phyloP scores from a whole-genome alignment of 2,797 vertebrate genomes.

The Sebastes iracundus region DNA sequence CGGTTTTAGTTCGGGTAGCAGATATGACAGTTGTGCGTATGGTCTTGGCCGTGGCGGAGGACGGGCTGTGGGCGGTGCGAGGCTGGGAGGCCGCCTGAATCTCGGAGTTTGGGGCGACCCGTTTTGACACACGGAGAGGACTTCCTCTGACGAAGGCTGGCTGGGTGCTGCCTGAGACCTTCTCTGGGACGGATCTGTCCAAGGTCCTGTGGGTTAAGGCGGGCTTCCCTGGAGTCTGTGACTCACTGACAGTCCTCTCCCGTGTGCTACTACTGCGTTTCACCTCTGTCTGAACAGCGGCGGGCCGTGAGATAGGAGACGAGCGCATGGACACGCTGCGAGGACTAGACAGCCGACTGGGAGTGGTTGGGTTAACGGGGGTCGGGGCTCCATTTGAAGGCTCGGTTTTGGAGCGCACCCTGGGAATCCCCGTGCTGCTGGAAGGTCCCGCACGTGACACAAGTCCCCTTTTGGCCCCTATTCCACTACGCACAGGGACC shows the following conservation, averaged over 20 bases:
- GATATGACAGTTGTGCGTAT: slow-evolving; percentile 82
- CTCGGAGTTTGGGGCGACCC: slow-evolving; percentile 79
- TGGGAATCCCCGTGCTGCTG: slow-evolving; percentile 66
- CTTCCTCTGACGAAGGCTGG: slow-evolving; percentile 73
- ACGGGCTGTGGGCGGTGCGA: slow-evolving; percentile 65
- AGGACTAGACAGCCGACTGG: slow-evolving; percentile 47
- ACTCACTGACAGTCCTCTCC: slow-evolving; percentile 59
- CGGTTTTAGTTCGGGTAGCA: slow-evolving; percentile 76
- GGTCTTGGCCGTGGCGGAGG: slow-evolving; percentile 80
- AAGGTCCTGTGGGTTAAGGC: slow-evolving; percentile 45
- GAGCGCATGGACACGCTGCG: slow-evolving; percentile 69
- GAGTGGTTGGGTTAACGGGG: slow-evolving; percentile 36
- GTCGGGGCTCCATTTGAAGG: slow-evolving; percentile 25
- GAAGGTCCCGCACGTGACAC: slow-evolving; percentile 55
- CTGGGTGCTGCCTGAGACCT: slow-evolving; percentile 47
- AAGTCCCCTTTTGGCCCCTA: slow-evolving; percentile 75
- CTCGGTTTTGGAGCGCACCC: slow-evolving; percentile 75
- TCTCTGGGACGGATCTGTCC: slow-evolving; percentile 70
- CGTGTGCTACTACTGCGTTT: slow-evolving; percentile 70
- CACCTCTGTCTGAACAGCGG: slow-evolving; percentile 56
- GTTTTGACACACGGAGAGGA: slow-evolving; percentile 80
- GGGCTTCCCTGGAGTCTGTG: slow-evolving; percentile 48
- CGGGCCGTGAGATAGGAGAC: slow-evolving; percentile 40
- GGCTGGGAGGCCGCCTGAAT: slow-evolving; percentile 55
- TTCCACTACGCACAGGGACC: slow-evolving; percentile 66